Evolutionary conservation across 2,888 invertebrate species (phyloP).

Genomic region (Cataglyphis cursor): DNA sequence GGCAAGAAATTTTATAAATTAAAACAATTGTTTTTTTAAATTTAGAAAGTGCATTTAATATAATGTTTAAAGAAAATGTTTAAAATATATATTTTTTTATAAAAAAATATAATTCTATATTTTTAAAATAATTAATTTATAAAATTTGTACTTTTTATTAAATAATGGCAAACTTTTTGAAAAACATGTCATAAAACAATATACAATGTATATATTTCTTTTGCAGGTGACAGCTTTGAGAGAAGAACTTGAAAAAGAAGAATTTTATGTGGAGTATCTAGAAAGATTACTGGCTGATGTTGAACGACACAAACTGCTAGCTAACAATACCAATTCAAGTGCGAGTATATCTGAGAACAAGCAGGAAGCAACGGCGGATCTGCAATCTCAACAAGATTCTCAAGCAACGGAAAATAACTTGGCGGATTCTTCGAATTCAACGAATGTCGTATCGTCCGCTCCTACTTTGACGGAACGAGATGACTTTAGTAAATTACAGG

Average conservation of each 20-base stretch:
- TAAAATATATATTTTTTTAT: neutral
- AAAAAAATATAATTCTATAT: neutral
- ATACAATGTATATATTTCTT: neutral
- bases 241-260: constrained; percentile 96
- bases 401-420: constrained; percentile 69
- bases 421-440: constrained; percentile 55
- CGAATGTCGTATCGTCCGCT: constrained; percentile 76
- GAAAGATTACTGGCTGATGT: constrained; percentile 95
- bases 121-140: constrained; percentile 12
- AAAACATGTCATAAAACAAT: neutral
- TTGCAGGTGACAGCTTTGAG: constrained; percentile 90
- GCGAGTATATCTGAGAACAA: constrained; percentile 87
- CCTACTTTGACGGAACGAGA: constrained; percentile 79
- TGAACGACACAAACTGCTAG: constrained; percentile 91
- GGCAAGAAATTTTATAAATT: neutral
- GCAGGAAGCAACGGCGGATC: constrained; percentile 77
- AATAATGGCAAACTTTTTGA: neutral
- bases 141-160: constrained; percentile 6
- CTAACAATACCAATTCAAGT: constrained; percentile 79
- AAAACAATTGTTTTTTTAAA: constrained; percentile 20
- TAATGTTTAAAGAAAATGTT: neutral
- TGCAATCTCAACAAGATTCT: constrained; percentile 72
- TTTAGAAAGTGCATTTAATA: constrained; percentile 1
- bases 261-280: constrained; percentile 96
- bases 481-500: constrained; percentile 85